Conservation (phyloP, 2,113 vertebrate species). For the Hepsetus odoe region DNA sequence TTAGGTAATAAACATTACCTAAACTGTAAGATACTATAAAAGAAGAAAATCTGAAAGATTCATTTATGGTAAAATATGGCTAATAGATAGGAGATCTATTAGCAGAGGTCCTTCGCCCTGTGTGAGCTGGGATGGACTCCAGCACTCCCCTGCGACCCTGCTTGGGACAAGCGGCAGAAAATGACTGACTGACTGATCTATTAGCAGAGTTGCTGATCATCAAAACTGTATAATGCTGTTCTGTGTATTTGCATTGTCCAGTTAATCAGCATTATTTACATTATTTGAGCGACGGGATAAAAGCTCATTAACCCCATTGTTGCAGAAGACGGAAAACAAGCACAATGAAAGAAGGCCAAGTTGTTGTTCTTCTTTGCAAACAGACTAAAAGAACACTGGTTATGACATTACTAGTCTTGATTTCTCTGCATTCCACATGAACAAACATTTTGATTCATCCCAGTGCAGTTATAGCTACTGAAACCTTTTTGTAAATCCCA, state of each 20-base stretch:
- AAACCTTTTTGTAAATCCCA: not conserved
- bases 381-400: not conserved
- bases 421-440: not conserved
- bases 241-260: slow-evolving; percentile 3
- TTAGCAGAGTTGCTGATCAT: slow-evolving; percentile 10
- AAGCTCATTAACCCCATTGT: slow-evolving; percentile 4
- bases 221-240: slow-evolving; percentile 21
- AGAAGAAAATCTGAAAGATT: not conserved
- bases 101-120: not conserved
- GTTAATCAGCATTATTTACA: not conserved
- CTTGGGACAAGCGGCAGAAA: no score
- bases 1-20: no score
- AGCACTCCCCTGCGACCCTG: no score
- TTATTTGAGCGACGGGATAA: not conserved
- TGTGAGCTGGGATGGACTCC: no score
- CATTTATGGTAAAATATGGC: not conserved
- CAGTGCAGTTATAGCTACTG: not conserved
- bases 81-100: not conserved
- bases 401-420: not conserved
- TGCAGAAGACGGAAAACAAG: slow-evolving; percentile 1
- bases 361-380: not conserved
- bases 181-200: no score
- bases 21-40: not conserved
- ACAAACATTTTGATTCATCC: not conserved
- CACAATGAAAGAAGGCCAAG: not conserved